Percentiles rank a stretch among this genome's conserved stretches.
Conservation (phyloP, 2,797 vertebrate genomes). For the Prionace glauca region DNA sequence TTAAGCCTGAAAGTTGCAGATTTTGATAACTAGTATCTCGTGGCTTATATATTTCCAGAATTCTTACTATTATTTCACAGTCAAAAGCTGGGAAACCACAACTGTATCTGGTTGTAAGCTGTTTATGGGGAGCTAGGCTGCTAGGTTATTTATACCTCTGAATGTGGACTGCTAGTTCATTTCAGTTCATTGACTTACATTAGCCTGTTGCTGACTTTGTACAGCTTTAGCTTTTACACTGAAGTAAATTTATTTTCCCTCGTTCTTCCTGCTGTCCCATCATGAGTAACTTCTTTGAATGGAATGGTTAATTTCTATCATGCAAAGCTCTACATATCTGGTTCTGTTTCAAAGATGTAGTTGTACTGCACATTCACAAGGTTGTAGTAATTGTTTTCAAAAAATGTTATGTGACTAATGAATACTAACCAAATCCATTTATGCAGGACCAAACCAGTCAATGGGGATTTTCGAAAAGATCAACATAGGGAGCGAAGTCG, state of each 20-base stretch:
- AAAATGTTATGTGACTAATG: neutral
- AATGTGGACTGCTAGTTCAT: neutral
- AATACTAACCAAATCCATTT: neutral
- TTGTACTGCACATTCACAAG: neutral
- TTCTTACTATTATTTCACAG: neutral
- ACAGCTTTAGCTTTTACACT: neutral
- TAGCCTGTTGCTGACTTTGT: neutral
- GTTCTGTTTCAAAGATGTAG: neutral
- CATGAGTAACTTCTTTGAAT: neutral
- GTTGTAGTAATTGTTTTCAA: neutral
- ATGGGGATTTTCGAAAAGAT: conserved; percentile 88
- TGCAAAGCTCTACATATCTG: neutral
- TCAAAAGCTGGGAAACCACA: neutral
- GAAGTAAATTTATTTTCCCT: neutral
- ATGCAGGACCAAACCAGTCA: conserved; percentile 73
- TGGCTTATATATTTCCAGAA: neutral
- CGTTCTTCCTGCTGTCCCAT: neutral
- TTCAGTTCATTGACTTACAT: neutral
- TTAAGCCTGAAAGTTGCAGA: neutral
- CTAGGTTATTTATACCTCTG: neutral
- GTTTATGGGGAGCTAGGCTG: neutral
- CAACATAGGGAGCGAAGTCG: conserved; percentile 75
- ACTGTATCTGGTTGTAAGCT: neutral
- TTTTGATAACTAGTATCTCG: neutral
- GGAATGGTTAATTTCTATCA: neutral